Percentiles rank a stretch among this genome's conserved stretches.
Conservation (phyloP, 2,888 invertebrate species). For the Polyommatus icarus region DNA sequence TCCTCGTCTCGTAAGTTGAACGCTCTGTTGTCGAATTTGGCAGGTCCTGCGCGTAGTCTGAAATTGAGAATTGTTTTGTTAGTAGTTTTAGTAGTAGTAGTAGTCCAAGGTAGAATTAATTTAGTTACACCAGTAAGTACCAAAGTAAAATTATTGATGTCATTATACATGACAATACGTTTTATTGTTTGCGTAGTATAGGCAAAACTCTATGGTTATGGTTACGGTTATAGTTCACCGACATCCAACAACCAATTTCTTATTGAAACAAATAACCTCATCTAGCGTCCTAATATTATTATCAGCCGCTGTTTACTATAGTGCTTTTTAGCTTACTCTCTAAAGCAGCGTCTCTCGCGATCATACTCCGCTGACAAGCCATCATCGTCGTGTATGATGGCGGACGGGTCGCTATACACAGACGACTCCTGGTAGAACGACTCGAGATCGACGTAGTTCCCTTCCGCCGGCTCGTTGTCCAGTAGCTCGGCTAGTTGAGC, state of each 20-base stretch:
- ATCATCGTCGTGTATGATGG: slow-evolving; percentile 75
- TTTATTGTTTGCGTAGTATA: no score
- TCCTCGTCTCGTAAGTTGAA: slow-evolving; percentile 73
- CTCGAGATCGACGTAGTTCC: slow-evolving; percentile 85
- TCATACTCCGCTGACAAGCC: slow-evolving; percentile 75
- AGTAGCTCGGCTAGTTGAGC: slow-evolving; percentile 81
- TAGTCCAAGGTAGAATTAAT: no score
- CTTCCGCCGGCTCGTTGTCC: slow-evolving; percentile 82
- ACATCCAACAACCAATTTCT: no score
- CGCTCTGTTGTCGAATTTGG: slow-evolving; percentile 68
- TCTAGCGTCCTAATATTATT: no score
- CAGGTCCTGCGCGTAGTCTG: slow-evolving; percentile 62
- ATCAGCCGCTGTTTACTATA: no score
- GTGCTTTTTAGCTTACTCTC: slow-evolving; percentile 64
- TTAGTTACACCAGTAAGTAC: no score
- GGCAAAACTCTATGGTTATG: no score
- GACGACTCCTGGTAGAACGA: slow-evolving; percentile 83
- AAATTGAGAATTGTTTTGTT: slow-evolving; percentile 39
- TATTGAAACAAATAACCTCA: no score
- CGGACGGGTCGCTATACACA: slow-evolving; percentile 77
- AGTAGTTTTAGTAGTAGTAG: no score
- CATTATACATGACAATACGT: neutral
- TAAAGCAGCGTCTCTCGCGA: slow-evolving; percentile 66
- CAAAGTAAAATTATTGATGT: no score
- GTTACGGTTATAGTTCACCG: no score